Percentiles rank a stretch among this genome's conserved stretches.
phyloP scores from a whole-genome alignment of 1,140 invertebrate species.

The Physella acuta region DNA sequence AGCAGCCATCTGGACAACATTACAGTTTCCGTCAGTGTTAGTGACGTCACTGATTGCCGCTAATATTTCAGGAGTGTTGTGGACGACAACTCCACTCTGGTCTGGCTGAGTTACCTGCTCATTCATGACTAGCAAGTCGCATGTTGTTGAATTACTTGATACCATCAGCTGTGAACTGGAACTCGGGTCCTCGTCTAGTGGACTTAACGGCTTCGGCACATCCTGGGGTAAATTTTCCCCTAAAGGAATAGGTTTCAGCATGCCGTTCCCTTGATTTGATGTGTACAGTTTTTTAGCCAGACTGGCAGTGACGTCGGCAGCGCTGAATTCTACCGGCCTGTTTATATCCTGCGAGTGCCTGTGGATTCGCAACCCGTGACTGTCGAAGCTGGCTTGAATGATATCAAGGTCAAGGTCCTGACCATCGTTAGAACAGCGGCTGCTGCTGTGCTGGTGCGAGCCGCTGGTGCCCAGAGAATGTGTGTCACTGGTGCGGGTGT shows the following conservation, averaged over 20 bases:
- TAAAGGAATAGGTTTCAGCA: background rate
- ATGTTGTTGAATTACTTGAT: background rate
- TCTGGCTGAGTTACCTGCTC: background rate
- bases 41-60: too few relatives aligned
- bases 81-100: background rate
- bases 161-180: background rate
- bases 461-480: background rate
- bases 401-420: slow-evolving; percentile 2
- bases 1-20: background rate
- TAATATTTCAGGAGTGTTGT: too few relatives aligned
- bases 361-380: background rate
- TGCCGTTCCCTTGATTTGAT: background rate
- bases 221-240: background rate
- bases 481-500: slow-evolving; percentile 6
- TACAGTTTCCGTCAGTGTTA: background rate
- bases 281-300: background rate
- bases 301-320: background rate
- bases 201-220: background rate
- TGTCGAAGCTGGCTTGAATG: background rate
- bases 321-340: background rate
- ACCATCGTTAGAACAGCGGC: background rate
- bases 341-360: background rate
- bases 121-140: background rate
- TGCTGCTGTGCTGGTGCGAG: background rate
- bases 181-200: background rate